phyloP scores from a whole-genome alignment of 92 coral and sea anemone genomes.

The Palythoa heliodiscus region DNA sequence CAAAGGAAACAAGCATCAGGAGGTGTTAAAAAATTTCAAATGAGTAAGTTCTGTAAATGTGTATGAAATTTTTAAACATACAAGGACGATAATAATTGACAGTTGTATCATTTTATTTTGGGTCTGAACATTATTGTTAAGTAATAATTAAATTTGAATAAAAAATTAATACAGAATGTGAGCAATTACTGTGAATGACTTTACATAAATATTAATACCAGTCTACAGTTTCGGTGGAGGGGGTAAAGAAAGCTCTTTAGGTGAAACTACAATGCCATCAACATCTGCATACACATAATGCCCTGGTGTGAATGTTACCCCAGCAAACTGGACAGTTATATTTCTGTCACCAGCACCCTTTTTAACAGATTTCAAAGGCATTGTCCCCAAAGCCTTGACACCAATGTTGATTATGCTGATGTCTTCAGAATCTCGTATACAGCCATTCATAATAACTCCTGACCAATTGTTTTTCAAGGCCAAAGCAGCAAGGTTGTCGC shows the following conservation, averaged over 20 bases:
- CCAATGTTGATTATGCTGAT: conserved; percentile 79
- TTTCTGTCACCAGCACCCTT: conserved; percentile 88
- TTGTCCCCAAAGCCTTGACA: conserved; percentile 90
- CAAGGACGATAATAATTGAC: no score
- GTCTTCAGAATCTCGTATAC: conserved; percentile 89
- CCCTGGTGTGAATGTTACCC: conserved; percentile 89
- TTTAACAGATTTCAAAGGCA: conserved; percentile 88
- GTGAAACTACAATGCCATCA: conserved; percentile 92
- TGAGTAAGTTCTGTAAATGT: no score
- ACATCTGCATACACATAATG: conserved; percentile 88
- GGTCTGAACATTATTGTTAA: no score
- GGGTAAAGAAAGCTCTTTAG: conserved; percentile 79
- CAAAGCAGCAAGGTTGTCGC: conserved; percentile 87
- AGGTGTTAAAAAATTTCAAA: no score
- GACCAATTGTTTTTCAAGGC: conserved; percentile 89
- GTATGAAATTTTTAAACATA: no score
- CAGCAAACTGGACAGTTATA: conserved; percentile 87
- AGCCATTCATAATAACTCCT: conserved; percentile 88
- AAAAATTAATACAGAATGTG: no score
- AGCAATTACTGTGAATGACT: neutral
- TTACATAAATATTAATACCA: neutral
- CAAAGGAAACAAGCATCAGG: no score
- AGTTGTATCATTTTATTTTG: no score
- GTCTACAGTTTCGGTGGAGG: conserved; percentile 53
- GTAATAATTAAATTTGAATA: no score